A percentile compares a stretch with the other conserved stretches of the same genome.
phyloP scores from a whole-genome alignment of 2,797 vertebrate genomes.

The Epinephelus awoara region DNA sequence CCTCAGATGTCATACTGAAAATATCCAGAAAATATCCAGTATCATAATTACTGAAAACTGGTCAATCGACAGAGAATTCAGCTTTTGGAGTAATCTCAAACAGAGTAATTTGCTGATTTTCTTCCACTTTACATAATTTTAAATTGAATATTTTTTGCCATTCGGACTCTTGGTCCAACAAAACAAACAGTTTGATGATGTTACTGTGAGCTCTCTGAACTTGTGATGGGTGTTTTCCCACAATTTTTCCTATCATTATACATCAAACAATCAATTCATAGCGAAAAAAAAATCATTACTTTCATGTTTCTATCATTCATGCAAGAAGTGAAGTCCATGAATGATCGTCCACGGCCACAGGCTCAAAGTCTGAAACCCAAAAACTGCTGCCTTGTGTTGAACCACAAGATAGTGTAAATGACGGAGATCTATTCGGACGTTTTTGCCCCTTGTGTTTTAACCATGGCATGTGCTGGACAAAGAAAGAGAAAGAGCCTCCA shows the following conservation, averaged over 20 bases:
- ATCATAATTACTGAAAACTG: background rate
- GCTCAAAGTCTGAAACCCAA: conserved; percentile 28
- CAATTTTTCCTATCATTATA: too few relatives aligned
- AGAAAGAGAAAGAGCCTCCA: conserved; percentile 12
- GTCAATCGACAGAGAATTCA: background rate
- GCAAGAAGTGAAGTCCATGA: conserved; percentile 22
- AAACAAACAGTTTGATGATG: background rate
- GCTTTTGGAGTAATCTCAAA: background rate
- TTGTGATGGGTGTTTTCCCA: background rate
- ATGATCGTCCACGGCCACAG: conserved; percentile 7
- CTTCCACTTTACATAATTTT: background rate
- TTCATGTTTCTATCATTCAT: conserved; percentile 15
- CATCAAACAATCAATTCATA: too few relatives aligned
- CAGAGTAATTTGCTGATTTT: too few relatives aligned
- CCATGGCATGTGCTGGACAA: conserved; percentile 30
- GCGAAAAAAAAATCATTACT: background rate
- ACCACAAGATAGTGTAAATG: conserved; percentile 36
- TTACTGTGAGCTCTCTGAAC: background rate
- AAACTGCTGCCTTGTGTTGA: conserved; percentile 33
- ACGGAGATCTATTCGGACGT: conserved; percentile 28
- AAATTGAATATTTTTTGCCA: background rate
- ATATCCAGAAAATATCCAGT: background rate
- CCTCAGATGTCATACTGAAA: background rate
- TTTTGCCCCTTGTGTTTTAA: conserved; percentile 34
- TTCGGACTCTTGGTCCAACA: background rate